Base-by-base conservation (phyloP, 2,888 invertebrate genomes). In the Drosophila borealis region DNA sequence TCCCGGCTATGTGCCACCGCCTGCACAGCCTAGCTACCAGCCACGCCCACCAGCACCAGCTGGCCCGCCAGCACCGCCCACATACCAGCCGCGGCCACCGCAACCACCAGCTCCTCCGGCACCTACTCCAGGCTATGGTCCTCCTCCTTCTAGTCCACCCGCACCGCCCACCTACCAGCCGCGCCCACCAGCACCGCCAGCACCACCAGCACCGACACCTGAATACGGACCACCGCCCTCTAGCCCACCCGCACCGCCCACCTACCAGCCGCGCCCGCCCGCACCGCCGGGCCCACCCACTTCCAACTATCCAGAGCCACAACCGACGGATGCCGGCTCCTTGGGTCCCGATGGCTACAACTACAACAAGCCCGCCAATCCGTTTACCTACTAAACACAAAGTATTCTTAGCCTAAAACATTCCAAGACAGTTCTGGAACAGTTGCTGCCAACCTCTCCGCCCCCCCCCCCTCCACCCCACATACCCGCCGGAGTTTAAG, bases 321-420 rank as follows among this genome's bases (percentile, higher is more conserved):
- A 64, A 2, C 75, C 72, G 33, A 41, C 53, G 5, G 91, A 91
- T 13, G 81, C 91, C 4, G 91, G 91, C 8, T 90, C 91, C 4
- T 72, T 91, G 62, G 92, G 92, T 36, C 90, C 90, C 36, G 92
- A 92, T 74, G 92, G 92, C 44, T 92, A 92, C 74, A 91, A 91
- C 65, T 92, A 92, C 68, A 91, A 92, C 68, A 90, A 92, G 69
- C 92, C 92, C 49, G 87, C 88, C 57, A 90, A 81, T 54, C 88
- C 90, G 25, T 92, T 92, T 60, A 90, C 85, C 74, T 92, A 86
- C 69, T 92, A 92, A 74, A 65, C 45, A 33, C 56, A 56, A 63
- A 78, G 78, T 61, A 78, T 59, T 57, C 34, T 33, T 67, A 63
- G 62, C 56, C 44, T 60, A 62, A 74, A 41, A 46, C 50, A 65